These are phyloP conservation scores for Crocodylus rhombifer DNA, from an alignment of 2,797 vertebrate genomes.

Conservation along the genomic window DNA sequence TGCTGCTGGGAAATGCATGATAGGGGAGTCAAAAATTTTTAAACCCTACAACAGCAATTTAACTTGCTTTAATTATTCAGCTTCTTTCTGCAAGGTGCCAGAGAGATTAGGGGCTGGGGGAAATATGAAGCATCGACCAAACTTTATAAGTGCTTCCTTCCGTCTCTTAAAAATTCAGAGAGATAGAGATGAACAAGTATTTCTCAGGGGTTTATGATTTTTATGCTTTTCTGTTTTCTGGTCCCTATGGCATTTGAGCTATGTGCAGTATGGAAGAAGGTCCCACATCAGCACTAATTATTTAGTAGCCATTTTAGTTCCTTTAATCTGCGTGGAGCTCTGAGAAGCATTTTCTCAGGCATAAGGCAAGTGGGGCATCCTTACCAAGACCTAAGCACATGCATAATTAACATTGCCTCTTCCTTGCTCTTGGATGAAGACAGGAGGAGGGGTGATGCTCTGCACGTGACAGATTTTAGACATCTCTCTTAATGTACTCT, in stretches of 20 bases:
- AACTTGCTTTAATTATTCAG: not conserved
- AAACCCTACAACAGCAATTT: not conserved
- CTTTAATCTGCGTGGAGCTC: not conserved
- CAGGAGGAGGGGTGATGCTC: not conserved
- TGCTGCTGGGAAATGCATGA: not conserved
- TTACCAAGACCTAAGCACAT: not conserved
- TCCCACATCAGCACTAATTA: not conserved
- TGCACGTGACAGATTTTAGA: not conserved
- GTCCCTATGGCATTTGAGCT: not conserved
- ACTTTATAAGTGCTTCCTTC: not conserved
- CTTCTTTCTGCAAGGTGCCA: not conserved
- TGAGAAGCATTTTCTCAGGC: not conserved
- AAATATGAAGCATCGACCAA: not conserved
- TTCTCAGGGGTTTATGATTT: not conserved
- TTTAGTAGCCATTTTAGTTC: not conserved
- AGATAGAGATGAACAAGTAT: not conserved
- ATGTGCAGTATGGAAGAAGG: not conserved
- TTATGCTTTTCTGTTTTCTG: not conserved
- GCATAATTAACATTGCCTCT: not conserved
- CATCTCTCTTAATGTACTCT: not conserved
- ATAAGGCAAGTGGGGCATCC: not conserved
- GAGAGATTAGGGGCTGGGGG: not conserved
- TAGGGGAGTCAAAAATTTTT: not conserved
- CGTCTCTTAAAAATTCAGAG: not conserved
- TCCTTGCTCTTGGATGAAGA: not conserved